Conservation (phyloP, 2,113 vertebrate species). For the Sisor rabdophorus region DNA sequence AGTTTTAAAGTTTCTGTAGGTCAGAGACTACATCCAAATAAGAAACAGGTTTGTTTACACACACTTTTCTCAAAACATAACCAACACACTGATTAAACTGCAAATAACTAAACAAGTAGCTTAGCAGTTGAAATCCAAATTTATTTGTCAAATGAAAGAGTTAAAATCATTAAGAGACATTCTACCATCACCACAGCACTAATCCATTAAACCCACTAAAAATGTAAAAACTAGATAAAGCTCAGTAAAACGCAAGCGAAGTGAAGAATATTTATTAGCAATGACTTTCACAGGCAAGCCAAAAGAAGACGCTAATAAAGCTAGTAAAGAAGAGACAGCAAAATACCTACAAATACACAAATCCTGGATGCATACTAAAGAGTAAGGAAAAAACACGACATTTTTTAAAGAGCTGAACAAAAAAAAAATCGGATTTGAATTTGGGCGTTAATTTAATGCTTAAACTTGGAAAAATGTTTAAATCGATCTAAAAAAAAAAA, state of each 20-base stretch:
- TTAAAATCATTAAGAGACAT: conserved; percentile 74
- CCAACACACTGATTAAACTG: background rate
- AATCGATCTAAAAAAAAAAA: no score
- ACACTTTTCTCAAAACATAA: background rate
- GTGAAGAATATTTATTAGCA: conserved; percentile 48
- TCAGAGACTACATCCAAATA: no score
- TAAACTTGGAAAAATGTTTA: background rate
- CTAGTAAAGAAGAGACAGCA: conserved; percentile 43
- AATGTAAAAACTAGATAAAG: conserved; percentile 71
- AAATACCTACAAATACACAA: conserved; percentile 15
- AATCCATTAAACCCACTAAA: conserved; percentile 61
- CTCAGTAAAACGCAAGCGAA: conserved; percentile 69
- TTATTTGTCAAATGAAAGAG: conserved; percentile 74
- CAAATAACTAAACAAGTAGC: background rate
- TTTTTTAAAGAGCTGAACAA: background rate
- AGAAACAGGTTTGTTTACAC: background rate
- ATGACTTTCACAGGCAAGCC: conserved; percentile 54
- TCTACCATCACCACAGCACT: conserved; percentile 69
- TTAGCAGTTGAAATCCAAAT: conserved; percentile 45
- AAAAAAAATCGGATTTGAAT: conserved; percentile 13
- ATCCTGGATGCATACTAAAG: background rate
- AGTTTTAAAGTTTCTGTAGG: no score
- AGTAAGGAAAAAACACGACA: background rate
- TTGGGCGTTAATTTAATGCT: conserved; percentile 16
- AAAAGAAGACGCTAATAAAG: conserved; percentile 50